Evolutionary conservation across 30 jellyfish, hydroid and myxozoan species (phyloP), one percentile per base, ranked within the genome.

Genomic region (Pseudorhiza aurosa): DNA sequence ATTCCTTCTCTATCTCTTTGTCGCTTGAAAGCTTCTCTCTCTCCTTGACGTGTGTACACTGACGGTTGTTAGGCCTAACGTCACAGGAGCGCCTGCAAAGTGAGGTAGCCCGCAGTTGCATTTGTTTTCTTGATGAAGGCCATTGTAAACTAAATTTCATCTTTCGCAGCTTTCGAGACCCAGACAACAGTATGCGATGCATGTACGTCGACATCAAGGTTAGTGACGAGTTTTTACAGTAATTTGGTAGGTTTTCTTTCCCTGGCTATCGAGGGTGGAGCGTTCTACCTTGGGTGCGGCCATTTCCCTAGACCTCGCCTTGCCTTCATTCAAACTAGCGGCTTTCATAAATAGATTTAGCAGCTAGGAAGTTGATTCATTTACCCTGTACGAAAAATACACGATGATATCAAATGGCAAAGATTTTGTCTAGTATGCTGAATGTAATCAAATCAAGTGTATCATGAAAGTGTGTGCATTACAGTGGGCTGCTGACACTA

Each of bases 131-230:
- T 30, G 5, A 42, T 21, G 58, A 29, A 43, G 2, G 1, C 4
- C 6, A 15, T 68, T 19, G 5, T 42, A 28, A 68, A 8, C 51
- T 15, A 12, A 68, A 22, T 8, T 47, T 14, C 27, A 10, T 50
- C 28, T 25, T 60, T 65, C 65, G 68, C 50, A 45, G 79, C 71
- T 80, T 65, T 80, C 22, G 65, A 65, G 57, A 63, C 84, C 65
- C 83, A 64, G 72, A 80, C 71, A 67, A 73, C 96, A 22, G 44
- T 65, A 21, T 85, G 96, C 74, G 96, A 85, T 85, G 96, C 96
- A 31, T 85, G 96, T 65, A 85, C 96, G 19, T 85, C 96, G 22
- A 85, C 96, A 3, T 85, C 96, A 58, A 85, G 96, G 96, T 85
- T 11, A 67, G 86, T 73, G 29, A 12, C 22, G 24, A 12, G 5